phyloP scores from a whole-genome alignment of 2,888 invertebrate species.

The Cryptosula pallasiana region DNA sequence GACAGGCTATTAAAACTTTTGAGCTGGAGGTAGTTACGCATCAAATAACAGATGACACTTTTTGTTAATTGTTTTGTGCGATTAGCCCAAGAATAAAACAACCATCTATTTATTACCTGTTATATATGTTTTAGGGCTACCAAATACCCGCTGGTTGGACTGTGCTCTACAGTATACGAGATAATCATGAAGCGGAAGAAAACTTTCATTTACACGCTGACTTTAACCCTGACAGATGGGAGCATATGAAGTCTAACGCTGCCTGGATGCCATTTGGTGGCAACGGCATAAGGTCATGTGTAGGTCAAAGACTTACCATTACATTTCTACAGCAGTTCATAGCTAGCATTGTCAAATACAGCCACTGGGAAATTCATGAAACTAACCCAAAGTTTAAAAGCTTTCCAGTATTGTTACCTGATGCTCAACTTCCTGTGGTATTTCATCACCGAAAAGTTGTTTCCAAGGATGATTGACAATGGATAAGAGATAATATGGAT shows the following conservation, averaged over 20 bases:
- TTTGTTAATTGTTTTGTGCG: too few species aligned
- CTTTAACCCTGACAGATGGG: slow-evolving; percentile 44
- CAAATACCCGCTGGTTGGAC: slow-evolving; percentile 46
- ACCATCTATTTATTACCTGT: too few species aligned
- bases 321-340: slow-evolving; percentile 12
- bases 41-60: too few species aligned
- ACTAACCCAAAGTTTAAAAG: neutral
- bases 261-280: slow-evolving; percentile 43
- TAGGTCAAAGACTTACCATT: slow-evolving; percentile 31
- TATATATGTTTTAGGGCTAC: slow-evolving; percentile 42
- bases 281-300: slow-evolving; percentile 39
- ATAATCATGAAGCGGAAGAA: slow-evolving; percentile 39
- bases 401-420: neutral
- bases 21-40: slow-evolving; percentile 43
- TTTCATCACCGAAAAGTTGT: slow-evolving; percentile 18
- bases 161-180: slow-evolving; percentile 41
- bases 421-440: slow-evolving; percentile 2
- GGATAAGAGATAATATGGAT: too few species aligned
- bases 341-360: neutral
- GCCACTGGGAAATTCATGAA: slow-evolving; percentile 8
- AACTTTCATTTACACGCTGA: slow-evolving; percentile 31
- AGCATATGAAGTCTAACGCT: neutral
- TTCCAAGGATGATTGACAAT: too few species aligned
- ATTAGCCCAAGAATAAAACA: too few species aligned
- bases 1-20: slow-evolving; percentile 41